A percentile compares a stretch with the other conserved stretches of the same genome.
Conservation (phyloP, 2,797 vertebrate species). For the Decapterus maruadsi region DNA sequence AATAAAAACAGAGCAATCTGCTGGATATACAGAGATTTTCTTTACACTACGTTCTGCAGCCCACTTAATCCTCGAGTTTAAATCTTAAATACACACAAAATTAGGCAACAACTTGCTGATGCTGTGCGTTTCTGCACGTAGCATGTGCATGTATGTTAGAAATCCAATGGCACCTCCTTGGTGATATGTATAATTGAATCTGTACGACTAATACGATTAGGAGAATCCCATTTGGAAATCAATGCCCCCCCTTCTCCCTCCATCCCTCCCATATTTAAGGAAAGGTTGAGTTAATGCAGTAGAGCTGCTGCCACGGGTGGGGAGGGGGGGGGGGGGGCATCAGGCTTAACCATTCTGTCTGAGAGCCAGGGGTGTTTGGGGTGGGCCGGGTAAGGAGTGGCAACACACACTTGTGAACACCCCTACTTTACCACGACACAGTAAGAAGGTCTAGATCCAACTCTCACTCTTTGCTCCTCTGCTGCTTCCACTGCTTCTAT, state of each 20-base stretch:
- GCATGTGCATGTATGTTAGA: constrained; percentile 22
- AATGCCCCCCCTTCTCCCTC: constrained; percentile 38
- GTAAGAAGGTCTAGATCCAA: constrained; percentile 77
- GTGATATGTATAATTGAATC: constrained; percentile 70
- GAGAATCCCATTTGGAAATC: constrained; percentile 78
- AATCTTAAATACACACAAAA: constrained; percentile 9
- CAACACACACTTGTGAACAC: constrained; percentile 68
- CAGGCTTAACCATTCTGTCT: constrained; percentile 90
- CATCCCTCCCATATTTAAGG: constrained; percentile 65
- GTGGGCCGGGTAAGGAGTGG: constrained; percentile 70
- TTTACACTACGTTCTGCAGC: not conserved
- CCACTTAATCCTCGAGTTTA: not conserved
- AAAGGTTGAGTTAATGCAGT: constrained; percentile 84
- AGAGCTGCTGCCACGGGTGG: constrained; percentile 74
- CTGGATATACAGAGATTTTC: no score
- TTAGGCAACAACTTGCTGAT: not conserved
- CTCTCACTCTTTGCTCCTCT: constrained; percentile 77
- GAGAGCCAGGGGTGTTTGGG: constrained; percentile 83
- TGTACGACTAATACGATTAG: constrained; percentile 76
- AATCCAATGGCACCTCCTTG: constrained; percentile 49
- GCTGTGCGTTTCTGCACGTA: constrained; percentile 18
- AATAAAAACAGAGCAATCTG: no score
- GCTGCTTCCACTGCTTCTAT: constrained; percentile 70
- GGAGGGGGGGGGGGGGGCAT: constrained; percentile 60
- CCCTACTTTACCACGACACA: constrained; percentile 84